These are phyloP conservation scores for Agriopis marginaria DNA, from an alignment of 2,888 invertebrate genomes.

Conservation along the genomic window DNA sequence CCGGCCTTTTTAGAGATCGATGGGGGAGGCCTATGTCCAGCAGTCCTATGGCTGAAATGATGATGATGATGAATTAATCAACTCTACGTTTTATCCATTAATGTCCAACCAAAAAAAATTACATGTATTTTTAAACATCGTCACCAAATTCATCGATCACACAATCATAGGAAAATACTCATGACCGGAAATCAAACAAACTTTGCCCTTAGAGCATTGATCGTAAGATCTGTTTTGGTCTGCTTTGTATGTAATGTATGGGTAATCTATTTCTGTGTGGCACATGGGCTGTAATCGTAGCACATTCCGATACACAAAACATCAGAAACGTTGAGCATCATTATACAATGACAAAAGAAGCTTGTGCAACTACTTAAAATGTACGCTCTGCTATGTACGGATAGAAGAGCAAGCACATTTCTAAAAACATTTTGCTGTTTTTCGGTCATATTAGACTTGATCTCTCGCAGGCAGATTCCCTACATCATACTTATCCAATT, in stretches of 20 bases:
- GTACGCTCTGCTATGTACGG: conserved; percentile 69
- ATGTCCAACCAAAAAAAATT: conserved; percentile 52
- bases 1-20: too few relatives aligned
- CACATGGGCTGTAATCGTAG: conserved; percentile 68
- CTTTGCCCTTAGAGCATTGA: neutral
- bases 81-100: conserved; percentile 56
- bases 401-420: conserved; percentile 49
- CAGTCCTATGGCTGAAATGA: too few relatives aligned
- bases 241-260: conserved; percentile 27
- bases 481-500: too few relatives aligned
- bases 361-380: conserved; percentile 82
- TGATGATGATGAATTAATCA: conserved; percentile 49
- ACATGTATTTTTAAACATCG: conserved; percentile 32
- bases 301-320: conserved; percentile 80
- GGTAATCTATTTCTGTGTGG: conserved; percentile 37
- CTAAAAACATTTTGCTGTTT: neutral
- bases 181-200: neutral
- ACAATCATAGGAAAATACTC: conserved; percentile 17
- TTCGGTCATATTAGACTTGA: too few relatives aligned
- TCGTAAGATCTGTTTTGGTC: conserved; percentile 7
- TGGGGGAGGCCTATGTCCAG: too few relatives aligned
- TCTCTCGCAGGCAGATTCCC: too few relatives aligned
- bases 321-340: conserved; percentile 76
- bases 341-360: conserved; percentile 85
- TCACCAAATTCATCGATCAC: conserved; percentile 65